Evolutionary conservation across 2,113 vertebrate species (phyloP).

Genomic region (Pipra filicauda): DNA sequence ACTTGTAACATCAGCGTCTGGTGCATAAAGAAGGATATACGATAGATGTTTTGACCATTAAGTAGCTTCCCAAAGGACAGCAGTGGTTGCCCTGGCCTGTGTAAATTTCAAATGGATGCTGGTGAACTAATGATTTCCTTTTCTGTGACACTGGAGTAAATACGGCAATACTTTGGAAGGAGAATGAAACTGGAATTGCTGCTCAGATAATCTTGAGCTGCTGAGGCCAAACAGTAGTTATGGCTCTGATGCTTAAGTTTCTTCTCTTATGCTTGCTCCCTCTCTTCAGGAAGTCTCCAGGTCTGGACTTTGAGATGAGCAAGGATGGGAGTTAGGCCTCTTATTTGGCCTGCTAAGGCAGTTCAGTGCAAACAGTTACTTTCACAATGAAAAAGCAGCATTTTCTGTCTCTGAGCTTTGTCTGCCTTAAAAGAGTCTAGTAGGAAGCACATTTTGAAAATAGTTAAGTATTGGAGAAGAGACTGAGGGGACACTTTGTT

Average conservation of each 20-base stretch:
- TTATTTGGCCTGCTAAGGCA: not conserved
- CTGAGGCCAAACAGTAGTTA: not conserved
- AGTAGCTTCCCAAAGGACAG: not conserved
- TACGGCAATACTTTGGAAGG: not conserved
- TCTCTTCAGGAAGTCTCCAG: not conserved
- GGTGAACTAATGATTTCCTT: not conserved
- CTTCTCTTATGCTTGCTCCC: not conserved
- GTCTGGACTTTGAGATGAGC: not conserved
- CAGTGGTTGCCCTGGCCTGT: not conserved
- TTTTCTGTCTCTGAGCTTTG: not conserved
- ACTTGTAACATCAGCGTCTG: not conserved
- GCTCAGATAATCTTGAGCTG: not conserved
- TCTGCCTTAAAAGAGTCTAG: not conserved
- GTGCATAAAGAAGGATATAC: not conserved
- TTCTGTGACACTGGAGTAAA: not conserved
- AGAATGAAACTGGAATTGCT: not conserved
- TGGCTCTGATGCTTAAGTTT: constrained; percentile 33
- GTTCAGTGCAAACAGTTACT: not conserved
- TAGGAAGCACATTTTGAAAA: not conserved
- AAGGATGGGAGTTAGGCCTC: not conserved
- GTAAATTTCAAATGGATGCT: not conserved
- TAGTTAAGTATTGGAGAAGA: not conserved
- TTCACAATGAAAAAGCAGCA: not conserved
- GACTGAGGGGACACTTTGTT: not conserved
- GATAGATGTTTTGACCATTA: not conserved